Percentiles rank a stretch among this genome's conserved stretches.
phyloP scores from a whole-genome alignment of 2,113 vertebrate genomes.

The Amphiprion percula region DNA sequence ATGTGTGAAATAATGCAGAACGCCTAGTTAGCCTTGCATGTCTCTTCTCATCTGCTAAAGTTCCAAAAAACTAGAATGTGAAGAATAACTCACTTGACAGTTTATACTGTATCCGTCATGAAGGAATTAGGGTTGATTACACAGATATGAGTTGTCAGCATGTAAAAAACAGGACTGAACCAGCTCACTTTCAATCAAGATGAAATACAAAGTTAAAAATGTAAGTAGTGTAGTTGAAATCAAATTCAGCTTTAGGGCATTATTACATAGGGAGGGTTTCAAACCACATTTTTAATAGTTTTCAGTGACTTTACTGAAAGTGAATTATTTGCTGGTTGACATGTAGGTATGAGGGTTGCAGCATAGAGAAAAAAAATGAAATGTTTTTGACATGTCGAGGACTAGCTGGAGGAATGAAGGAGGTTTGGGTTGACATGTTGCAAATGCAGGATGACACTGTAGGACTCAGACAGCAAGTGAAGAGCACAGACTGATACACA shows the following conservation, averaged over 20 bases:
- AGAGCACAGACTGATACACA: conserved; percentile 5
- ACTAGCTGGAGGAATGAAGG: conserved; percentile 28
- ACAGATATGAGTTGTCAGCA: conserved; percentile 25
- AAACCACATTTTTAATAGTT: background rate
- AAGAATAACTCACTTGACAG: background rate
- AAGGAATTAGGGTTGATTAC: conserved; percentile 52
- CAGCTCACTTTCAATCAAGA: conserved; percentile 62
- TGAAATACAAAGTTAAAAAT: background rate
- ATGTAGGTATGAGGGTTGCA: conserved; percentile 7
- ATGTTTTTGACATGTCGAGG: conserved; percentile 12
- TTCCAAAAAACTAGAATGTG: conserved; percentile 14
- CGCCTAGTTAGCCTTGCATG: background rate
- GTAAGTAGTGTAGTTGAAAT: background rate
- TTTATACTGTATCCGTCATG: conserved; percentile 78
- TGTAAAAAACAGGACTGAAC: conserved; percentile 22
- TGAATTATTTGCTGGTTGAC: conserved; percentile 28
- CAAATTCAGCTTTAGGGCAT: background rate
- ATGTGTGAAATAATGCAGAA: too few species aligned
- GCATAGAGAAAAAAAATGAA: conserved; percentile 23
- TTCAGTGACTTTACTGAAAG: conserved; percentile 57
- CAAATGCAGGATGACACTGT: conserved; percentile 31
- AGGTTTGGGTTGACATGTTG: conserved; percentile 20
- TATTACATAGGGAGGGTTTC: background rate
- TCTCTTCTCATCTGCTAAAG: background rate
- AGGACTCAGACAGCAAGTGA: conserved; percentile 11